Conservation (phyloP, 2,888 invertebrate species). For the Eilema depressum region DNA sequence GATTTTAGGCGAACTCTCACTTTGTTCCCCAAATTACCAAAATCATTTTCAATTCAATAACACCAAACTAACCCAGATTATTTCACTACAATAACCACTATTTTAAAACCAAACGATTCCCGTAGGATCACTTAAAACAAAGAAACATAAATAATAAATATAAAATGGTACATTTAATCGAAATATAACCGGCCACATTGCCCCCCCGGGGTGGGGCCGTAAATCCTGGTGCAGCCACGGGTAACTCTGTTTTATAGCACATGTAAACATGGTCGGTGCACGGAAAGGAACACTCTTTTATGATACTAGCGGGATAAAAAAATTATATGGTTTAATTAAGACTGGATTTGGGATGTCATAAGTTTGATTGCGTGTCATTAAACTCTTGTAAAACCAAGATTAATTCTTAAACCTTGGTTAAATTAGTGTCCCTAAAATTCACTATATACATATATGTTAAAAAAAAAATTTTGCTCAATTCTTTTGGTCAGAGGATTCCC, state of each 20-base stretch:
- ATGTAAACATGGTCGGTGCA: slow-evolving; percentile 23
- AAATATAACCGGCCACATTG: slow-evolving; percentile 34
- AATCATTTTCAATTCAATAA: too few relatives aligned
- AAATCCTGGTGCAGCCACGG: slow-evolving; percentile 27
- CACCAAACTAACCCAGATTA: neutral
- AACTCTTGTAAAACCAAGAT: neutral
- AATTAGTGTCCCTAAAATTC: too few relatives aligned
- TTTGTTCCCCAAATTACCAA: too few relatives aligned
- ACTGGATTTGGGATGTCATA: neutral
- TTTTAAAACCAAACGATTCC: slow-evolving; percentile 2
- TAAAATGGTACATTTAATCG: slow-evolving; percentile 34
- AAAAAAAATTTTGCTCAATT: too few relatives aligned
- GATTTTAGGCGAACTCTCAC: too few relatives aligned
- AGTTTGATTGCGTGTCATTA: neutral
- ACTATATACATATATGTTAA: too few relatives aligned
- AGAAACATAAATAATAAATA: slow-evolving; percentile 34
- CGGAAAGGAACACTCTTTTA: slow-evolving; percentile 14
- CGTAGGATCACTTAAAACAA: slow-evolving; percentile 24
- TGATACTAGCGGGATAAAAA: slow-evolving; percentile 10
- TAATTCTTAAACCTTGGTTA: too few relatives aligned
- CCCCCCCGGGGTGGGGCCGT: slow-evolving; percentile 31
- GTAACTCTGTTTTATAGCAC: slow-evolving; percentile 31
- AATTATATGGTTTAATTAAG: neutral
- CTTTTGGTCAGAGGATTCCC: too few relatives aligned
- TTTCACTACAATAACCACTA: neutral